Evolutionary conservation across 1,140 invertebrate species (phyloP), one percentile per base, ranked within the genome.

Genomic region (Phymastichus coffea): DNA sequence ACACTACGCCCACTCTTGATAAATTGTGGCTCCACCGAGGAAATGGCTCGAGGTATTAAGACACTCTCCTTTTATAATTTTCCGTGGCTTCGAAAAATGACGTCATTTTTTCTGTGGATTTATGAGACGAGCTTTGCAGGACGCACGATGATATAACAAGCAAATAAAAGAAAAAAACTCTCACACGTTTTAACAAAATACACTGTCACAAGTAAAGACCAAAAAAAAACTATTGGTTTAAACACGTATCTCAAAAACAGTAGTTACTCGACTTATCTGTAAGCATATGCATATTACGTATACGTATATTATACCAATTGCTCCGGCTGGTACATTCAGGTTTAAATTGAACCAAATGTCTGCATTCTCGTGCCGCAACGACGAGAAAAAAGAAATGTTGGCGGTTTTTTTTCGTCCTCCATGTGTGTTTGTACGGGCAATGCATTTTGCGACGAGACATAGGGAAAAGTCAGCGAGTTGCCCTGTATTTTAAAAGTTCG

Each of bases 241-340:
- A n/a, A n/a, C n/a, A n/a, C n/a, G n/a, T 64, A 63, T 61, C 63
- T 70, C 60, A n/a, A n/a, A n/a, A n/a, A n/a, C 53, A 63, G 63
- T 73, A 70, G 67, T 71, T 58, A 69, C 59, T 70, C 61, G 65
- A 68, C 64, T 69, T n/a, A 69, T 54, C 23, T 60, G 19, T 46
- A 58, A 17, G 30, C 33, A 54, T 43, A 55, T 55, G 37, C 53
- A 56, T 54, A 49, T 54, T 61, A 40, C 38, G 15, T 26, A n/a
- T n/a, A n/a, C n/a, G n/a, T n/a, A n/a, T 41, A 55, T 25, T 33
- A 15, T n/a, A n/a, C n/a, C n/a, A 54, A 48, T 71, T 63, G 70
- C 62, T 75, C 69, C 66, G 66, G 67, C 64, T 68, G 65, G 67
- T 75, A 71, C 70, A 75, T 75, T 75, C 67, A 71, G 70, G 69